Evolutionary conservation across 2,113 vertebrate genomes (phyloP).

Genomic region (Nyctibius bracteatus): DNA sequence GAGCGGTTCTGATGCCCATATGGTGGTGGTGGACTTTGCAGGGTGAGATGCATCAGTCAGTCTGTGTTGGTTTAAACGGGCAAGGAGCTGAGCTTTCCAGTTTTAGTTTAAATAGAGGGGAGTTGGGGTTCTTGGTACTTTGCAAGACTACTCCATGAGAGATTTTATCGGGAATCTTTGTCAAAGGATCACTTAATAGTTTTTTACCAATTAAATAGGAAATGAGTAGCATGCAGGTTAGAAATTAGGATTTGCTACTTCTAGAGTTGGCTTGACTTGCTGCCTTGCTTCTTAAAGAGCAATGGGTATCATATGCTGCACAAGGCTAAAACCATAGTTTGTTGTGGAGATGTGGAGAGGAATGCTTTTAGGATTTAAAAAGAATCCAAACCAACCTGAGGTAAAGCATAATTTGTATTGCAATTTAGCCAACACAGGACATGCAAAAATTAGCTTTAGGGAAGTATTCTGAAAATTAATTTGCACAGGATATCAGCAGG

Average conservation of each 20-base stretch:
- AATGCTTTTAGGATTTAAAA: not conserved
- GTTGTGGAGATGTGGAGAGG: not conserved
- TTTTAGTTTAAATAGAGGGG: not conserved
- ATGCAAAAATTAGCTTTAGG: not conserved
- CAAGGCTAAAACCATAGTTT: not conserved
- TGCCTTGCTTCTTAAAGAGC: not conserved
- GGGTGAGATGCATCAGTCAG: not conserved
- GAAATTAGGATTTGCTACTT: not conserved
- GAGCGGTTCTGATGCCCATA: not conserved
- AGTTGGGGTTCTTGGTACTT: not conserved
- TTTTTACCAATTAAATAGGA: not conserved
- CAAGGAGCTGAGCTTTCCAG: not conserved
- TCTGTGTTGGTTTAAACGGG: not conserved
- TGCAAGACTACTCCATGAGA: not conserved
- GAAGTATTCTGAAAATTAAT: not conserved
- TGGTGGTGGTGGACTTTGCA: not conserved
- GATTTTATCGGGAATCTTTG: not conserved
- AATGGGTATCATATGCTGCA: not conserved
- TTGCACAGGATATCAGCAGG: not conserved
- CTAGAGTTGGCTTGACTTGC: not conserved
- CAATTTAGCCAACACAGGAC: not conserved
- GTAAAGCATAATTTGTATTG: not conserved
- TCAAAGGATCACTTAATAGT: not conserved
- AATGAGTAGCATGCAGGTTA: not conserved
- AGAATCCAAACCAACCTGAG: not conserved